Conservation (phyloP, 2,113 vertebrate genomes). For the Hymenochirus boettgeri region DNA sequence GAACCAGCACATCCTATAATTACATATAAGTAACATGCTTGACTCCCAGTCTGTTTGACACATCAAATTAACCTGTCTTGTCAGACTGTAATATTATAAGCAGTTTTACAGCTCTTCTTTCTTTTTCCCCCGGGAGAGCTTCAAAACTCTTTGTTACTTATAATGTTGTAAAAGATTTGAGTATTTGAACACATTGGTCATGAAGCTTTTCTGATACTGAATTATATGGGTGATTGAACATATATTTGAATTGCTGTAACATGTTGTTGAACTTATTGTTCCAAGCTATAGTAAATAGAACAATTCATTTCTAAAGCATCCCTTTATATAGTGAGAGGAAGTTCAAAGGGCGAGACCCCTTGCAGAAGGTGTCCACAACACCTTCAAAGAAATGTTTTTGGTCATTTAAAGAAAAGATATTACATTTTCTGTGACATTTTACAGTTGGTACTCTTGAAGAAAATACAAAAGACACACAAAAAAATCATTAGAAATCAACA, state of each 20-base stretch:
- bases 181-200: background rate
- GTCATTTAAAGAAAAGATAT: background rate
- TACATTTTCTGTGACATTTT: background rate
- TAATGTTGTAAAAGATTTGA: background rate
- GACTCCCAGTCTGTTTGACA: slow-evolving; percentile 1
- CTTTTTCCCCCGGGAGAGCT: background rate
- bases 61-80: slow-evolving; percentile 22
- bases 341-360: background rate
- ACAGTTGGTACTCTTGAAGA: background rate
- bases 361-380: background rate
- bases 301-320: background rate
- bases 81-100: slow-evolving; percentile 6
- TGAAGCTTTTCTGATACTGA: background rate
- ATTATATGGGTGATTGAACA: slow-evolving; percentile 5
- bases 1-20: background rate
- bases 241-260: slow-evolving; percentile 1
- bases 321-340: background rate
- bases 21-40: background rate
- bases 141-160: background rate
- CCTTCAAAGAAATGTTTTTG: background rate
- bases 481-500: background rate
- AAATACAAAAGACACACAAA: background rate
- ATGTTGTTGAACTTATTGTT: background rate
- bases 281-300: background rate
- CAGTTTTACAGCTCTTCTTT: slow-evolving; percentile 2